Conservation (phyloP, 2,888 invertebrate genomes). For the Conops quadrifasciatus region DNA sequence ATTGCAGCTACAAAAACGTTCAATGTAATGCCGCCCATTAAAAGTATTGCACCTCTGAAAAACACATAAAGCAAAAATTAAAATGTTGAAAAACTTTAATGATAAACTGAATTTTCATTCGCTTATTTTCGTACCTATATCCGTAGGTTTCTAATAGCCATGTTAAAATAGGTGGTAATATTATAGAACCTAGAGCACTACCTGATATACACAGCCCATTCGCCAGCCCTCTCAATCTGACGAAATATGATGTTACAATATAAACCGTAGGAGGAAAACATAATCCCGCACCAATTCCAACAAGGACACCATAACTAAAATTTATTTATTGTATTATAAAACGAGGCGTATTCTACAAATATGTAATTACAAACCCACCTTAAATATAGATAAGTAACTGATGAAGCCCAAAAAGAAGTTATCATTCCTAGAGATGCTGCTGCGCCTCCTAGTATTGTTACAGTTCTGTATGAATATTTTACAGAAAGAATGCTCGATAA, state of each 20-base stretch:
- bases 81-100: not conserved
- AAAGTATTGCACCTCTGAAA: conserved; percentile 78
- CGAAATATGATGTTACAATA: conserved; percentile 88
- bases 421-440: conserved; percentile 87
- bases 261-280: conserved; percentile 90
- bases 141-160: conserved; percentile 77
- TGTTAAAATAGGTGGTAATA: conserved; percentile 80
- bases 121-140: conserved; percentile 66
- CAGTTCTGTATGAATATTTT: conserved; percentile 83
- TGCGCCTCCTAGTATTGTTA: conserved; percentile 83
- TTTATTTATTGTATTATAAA: not conserved
- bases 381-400: conserved; percentile 80
- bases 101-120: too few species aligned
- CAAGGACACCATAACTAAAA: conserved; percentile 79
- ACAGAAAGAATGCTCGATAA: conserved; percentile 85
- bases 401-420: conserved; percentile 80
- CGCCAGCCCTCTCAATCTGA: conserved; percentile 79
- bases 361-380: conserved; percentile 68
- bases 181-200: conserved; percentile 85
- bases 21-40: conserved; percentile 82
- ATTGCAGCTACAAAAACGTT: conserved; percentile 87
- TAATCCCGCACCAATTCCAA: conserved; percentile 84
- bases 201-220: conserved; percentile 91
- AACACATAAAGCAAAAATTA: not conserved
- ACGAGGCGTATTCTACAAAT: not conserved